Percentiles rank a stretch among this genome's conserved stretches.
Evolutionary conservation across 2,888 invertebrate species (phyloP).

Genomic region (Callyntrura guangdongensis): DNA sequence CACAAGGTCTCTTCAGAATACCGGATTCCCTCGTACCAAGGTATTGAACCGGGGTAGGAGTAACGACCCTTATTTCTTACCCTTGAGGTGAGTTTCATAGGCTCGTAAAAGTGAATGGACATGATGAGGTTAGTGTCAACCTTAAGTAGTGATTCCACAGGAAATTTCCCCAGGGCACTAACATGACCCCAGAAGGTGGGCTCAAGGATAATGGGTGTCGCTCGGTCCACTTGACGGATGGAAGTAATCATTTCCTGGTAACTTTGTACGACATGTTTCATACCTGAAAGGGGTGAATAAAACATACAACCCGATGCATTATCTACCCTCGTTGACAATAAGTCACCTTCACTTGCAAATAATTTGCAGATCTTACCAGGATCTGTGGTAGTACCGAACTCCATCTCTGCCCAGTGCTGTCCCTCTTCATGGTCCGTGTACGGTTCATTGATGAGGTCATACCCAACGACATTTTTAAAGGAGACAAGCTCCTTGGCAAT

Average conservation of each 20-base stretch:
- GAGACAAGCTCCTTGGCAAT: conserved; percentile 65
- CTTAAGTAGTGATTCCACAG: conserved; percentile 43
- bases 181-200: conserved; percentile 79
- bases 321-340: background rate
- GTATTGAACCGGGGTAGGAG: conserved; percentile 67
- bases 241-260: conserved; percentile 51
- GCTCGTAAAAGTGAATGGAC: conserved; percentile 80
- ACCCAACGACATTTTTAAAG: conserved; percentile 68
- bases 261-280: background rate
- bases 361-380: background rate
- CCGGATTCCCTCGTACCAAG: conserved; percentile 52
- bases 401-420: conserved; percentile 59
- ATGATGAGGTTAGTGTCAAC: conserved; percentile 69
- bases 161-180: conserved; percentile 66
- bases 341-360: background rate
- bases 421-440: conserved; percentile 67
- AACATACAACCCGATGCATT: no score
- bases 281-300: background rate
- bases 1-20: conserved; percentile 60
- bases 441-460: conserved; percentile 82
- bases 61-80: conserved; percentile 63
- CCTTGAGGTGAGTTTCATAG: conserved; percentile 67
- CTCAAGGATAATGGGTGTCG: conserved; percentile 79
- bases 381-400: background rate
- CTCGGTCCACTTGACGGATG: conserved; percentile 71